Base-by-base conservation (phyloP, 2,888 invertebrate species). In the Clusia tigrina region DNA sequence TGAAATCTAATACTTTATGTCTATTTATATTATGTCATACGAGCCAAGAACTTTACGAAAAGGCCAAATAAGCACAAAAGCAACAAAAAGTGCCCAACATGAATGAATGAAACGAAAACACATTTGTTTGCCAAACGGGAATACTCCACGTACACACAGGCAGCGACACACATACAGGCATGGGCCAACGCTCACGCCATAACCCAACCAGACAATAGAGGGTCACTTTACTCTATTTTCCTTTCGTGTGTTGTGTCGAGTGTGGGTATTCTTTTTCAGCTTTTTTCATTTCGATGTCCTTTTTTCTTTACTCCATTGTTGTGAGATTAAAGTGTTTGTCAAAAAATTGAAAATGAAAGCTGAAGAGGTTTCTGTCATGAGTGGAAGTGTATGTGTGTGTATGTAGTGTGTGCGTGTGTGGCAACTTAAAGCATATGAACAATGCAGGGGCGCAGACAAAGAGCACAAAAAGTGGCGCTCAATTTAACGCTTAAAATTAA, bases 301-400 rank as follows among this genome's bases (percentile, higher is more conserved):
- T 20, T 48, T 48, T 48, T 48, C 5, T 48, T 22, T 17, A 5
- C 42, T 5, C 48, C 15, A 6, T 48, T 48, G 48, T 48, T 22
- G 48, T 48, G 15, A 48, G 48, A 18, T 48, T 48, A 48, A 48
- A 48, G 48, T 48, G 48, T 48, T 48, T 48, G 18, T 48, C n/a
- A n/a, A 48, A 48, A 48, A 48, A 48, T 48, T 20, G 20, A 20
- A 22, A 48, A 20, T 5, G 48, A 48, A 18, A 48, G 15, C 48
- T 6, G n/a, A 6, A 42, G n/a, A 42, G 42, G n/a, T 3, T 6
- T 9, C 12, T 32, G 5, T 32, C 32, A n/a, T n/a, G n/a, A n/a
- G 32, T 32, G 5, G 32, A 32, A 32, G 32, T 32, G 32, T 32
- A 32, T 12, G 32, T 32, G n/a, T 12, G 32, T 42, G 12, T 12